Base-by-base conservation (phyloP, 2,113 vertebrate species). In the Gallinago media region DNA sequence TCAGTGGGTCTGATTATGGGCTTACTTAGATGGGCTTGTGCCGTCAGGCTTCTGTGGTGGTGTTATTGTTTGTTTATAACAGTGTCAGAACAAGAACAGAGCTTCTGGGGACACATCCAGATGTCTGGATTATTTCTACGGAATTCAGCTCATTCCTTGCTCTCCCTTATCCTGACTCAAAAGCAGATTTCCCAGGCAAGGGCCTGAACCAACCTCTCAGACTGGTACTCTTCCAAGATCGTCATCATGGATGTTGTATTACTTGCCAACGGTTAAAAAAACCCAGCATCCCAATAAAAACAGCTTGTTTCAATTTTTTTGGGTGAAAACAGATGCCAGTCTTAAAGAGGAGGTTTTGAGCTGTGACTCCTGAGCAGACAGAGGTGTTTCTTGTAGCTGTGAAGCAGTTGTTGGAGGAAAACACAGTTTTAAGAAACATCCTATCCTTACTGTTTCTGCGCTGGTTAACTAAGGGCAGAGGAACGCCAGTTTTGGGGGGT, bases 251-350 rank as follows among this genome's bases (percentile, higher is more conserved):
- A 72, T 54, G 12, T 34, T 67, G 27, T 56, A 25, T 50, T 26
- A 27, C 46, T 71, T 66, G 40, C 13, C 34, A 38, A 4, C 49
- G 52, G 34, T 49, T 71, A 16, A 62, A 71, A 50, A 26, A 34
- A 6, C 5, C 22, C 31, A 32, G 52, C 20, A 2, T 3, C 7
- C 12, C 52, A 52, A 11, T 71, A 34, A 61, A 61, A 55, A 2
- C 31, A 25, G 22, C 9, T 31, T 44, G 23, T 52, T 34, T 62
- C 16, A 20, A 20, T 49, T 74, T 85, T 9, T 40, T 40, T 29
- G 58, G 59, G 55, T n/a, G 17, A 54, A 22, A 62, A n/a, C 0
- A 3, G 21, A 22, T 0, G 0, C 5, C 32, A n/a, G 31, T 34
- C 36, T 63, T 34, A 19, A 56, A 63, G 36, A 29, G 17, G 32